Base-by-base conservation (phyloP, 2,888 invertebrate species). In the Lymantria monacha region DNA sequence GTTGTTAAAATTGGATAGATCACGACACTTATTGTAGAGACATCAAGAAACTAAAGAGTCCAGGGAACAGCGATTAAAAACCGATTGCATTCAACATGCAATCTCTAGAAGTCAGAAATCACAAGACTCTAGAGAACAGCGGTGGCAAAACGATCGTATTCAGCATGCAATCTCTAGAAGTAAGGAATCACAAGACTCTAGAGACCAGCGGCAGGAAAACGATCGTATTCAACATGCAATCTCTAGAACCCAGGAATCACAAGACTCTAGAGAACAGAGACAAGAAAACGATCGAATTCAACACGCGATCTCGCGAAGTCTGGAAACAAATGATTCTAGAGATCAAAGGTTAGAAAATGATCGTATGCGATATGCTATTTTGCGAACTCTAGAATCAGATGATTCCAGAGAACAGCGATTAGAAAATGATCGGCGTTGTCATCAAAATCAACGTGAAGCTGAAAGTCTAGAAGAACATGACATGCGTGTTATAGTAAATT, bases 381-480 rank as follows among this genome's bases (percentile, higher is more conserved):
- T 37, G 14, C 42, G 48, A 42, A 42, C 36, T 42, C 42, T 48
- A 48, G 48, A 42, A 48, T 42, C 47, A 41, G 40, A 30, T 47
- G 47, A 47, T 47, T 47, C 43, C 42, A 48, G 42, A 42, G 48
- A 42, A 22, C 37, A 36, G 42, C 33, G 15, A 43, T 48, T 41
- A 14, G 41, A 41, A 14, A 41, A 41, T 41, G 41, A 41, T 14
- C 41, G 41, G 12, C 49, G 41, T 44, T 41, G 40, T 44, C 49
- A 49, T 30, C 49, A 44, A 44, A 44, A 49, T 49, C 44, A 49
- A 49, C 49, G 44, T 44, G 44, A 44, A 38, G 40, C 44, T 38
- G 49, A 49, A 49, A 49, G 48, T 49, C 48, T 38, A 36, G 44
- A 49, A 49, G 38, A 49, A 37, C 44, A 49, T 49, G 48, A 49